Conservation (phyloP, 2,888 invertebrate genomes). For the Temnothorax unifasciatus region DNA sequence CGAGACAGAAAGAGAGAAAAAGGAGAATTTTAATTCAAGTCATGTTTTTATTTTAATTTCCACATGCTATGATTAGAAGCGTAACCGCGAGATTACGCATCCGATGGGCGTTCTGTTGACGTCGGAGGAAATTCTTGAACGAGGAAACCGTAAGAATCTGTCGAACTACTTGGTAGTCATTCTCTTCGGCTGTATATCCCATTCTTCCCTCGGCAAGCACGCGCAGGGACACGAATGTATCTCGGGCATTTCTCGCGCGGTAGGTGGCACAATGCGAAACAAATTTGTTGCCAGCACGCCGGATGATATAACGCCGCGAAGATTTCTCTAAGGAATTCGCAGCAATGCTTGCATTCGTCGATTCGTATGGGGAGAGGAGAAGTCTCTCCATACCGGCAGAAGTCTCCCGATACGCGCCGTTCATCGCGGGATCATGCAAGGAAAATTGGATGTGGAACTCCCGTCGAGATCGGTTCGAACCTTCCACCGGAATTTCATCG, state of each 20-base stretch:
- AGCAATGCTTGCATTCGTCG: conserved; percentile 72
- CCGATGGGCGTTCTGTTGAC: conserved; percentile 3
- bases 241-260: conserved; percentile 77
- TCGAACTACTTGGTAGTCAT: conserved; percentile 55
- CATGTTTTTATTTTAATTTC: too few relatives aligned
- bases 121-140: conserved; percentile 33
- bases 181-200: conserved; percentile 55
- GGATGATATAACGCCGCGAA: conserved; percentile 83
- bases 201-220: conserved; percentile 52
- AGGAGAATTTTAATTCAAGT: neutral
- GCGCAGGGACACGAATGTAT: conserved; percentile 75
- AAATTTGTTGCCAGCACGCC: conserved; percentile 79
- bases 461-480: conserved; percentile 59
- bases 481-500: conserved; percentile 52
- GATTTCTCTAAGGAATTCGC: conserved; percentile 85
- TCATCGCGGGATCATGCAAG: conserved; percentile 79
- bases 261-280: conserved; percentile 78
- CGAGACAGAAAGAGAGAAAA: neutral
- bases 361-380: conserved; percentile 67
- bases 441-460: conserved; percentile 78
- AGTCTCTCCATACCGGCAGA: conserved; percentile 59
- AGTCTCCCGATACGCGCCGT: conserved; percentile 73
- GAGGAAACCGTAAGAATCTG: conserved; percentile 45
- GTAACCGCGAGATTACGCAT: conserved; percentile 14
- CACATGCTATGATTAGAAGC: neutral